phyloP scores from a whole-genome alignment of 2,113 vertebrate genomes.

The Gadus macrocephalus region DNA sequence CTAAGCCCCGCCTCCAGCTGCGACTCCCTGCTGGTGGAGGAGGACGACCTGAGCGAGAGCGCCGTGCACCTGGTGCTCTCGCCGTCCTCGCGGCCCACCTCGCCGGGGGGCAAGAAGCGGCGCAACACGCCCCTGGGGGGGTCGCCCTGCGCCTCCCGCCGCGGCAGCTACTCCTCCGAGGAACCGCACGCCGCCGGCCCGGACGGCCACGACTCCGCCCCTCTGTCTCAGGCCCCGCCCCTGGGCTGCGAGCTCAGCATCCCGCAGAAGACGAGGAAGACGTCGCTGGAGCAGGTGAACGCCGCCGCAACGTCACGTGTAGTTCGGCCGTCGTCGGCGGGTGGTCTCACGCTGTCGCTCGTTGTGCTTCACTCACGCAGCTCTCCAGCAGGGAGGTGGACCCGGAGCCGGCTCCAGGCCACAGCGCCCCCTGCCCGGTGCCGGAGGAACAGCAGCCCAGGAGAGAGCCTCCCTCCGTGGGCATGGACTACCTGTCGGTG shows the following conservation, averaged over 20 bases:
- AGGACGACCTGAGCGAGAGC: constrained; percentile 84
- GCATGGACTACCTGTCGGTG: constrained; percentile 92
- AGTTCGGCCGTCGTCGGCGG: too few species aligned
- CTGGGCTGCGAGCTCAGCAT: constrained; percentile 75
- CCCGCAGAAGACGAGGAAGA: constrained; percentile 87
- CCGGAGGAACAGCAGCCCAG: constrained; percentile 66
- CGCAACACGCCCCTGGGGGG: constrained; percentile 73
- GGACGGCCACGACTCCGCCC: constrained; percentile 53
- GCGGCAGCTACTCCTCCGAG: constrained; percentile 83
- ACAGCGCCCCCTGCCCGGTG: constrained; percentile 51
- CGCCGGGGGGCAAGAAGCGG: constrained; percentile 85
- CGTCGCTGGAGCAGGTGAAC: constrained; percentile 82
- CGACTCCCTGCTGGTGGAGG: constrained; percentile 83
- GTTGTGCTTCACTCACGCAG: constrained; percentile 36
- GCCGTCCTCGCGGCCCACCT: constrained; percentile 78
- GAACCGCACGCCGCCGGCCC: constrained; percentile 66
- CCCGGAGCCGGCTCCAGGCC: constrained; percentile 69
- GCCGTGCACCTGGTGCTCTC: constrained; percentile 78
- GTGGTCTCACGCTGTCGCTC: neutral
- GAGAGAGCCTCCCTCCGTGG: constrained; percentile 61
- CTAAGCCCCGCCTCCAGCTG: constrained; percentile 86
- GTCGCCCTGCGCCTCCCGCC: constrained; percentile 79
- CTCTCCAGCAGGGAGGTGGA: constrained; percentile 72
- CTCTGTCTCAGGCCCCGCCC: constrained; percentile 56
- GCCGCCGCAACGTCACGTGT: too few species aligned